phyloP scores from a whole-genome alignment of 2,113 vertebrate species.

The Chloebia gouldiae region DNA sequence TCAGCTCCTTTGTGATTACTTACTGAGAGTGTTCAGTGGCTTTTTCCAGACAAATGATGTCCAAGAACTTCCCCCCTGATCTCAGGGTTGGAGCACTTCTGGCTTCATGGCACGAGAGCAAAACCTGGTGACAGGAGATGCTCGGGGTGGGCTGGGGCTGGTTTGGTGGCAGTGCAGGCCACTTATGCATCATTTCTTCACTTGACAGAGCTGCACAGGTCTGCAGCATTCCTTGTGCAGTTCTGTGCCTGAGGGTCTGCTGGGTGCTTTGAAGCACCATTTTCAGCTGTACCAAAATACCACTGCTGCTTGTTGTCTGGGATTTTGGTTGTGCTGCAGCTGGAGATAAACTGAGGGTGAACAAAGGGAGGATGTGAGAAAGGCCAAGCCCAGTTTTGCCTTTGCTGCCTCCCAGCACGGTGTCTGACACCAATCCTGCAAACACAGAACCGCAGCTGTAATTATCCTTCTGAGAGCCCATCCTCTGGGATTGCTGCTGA shows the following conservation, averaged over 20 bases:
- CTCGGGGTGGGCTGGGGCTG: background rate
- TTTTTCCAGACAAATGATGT: background rate
- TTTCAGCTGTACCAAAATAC: background rate
- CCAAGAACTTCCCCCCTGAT: background rate
- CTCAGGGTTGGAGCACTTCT: background rate
- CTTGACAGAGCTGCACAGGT: background rate
- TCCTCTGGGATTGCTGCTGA: background rate
- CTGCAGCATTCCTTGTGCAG: background rate
- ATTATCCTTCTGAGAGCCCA: background rate
- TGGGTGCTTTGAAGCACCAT: background rate
- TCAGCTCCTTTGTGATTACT: background rate
- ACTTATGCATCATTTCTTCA: background rate
- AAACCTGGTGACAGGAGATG: background rate
- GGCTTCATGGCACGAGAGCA: background rate
- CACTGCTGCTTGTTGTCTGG: background rate
- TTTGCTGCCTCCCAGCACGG: background rate
- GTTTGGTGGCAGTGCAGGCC: background rate
- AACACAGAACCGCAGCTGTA: background rate
- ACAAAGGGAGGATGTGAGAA: constrained; percentile 1
- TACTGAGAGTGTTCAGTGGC: background rate
- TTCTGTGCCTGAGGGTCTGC: background rate
- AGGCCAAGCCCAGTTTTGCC: background rate
- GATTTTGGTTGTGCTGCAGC: background rate
- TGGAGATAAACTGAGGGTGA: background rate
- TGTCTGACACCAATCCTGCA: background rate